Conservation (phyloP, 2,888 invertebrate species). For the Meta bourneti region DNA sequence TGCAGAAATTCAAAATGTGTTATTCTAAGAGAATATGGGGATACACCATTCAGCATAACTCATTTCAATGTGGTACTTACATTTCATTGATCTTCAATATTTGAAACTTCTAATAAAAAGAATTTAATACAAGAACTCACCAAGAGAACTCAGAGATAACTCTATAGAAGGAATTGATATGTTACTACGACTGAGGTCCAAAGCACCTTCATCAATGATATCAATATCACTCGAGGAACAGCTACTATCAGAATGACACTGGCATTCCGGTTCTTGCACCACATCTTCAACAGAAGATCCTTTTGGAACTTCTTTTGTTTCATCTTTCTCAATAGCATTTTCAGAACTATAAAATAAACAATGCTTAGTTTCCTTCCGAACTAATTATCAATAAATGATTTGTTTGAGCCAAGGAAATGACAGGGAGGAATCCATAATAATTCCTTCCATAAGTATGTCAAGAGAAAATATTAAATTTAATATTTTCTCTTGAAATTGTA, state of each 20-base stretch:
- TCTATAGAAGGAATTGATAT: slow-evolving; percentile 12
- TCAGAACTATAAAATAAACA: not conserved
- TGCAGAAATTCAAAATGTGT: no score
- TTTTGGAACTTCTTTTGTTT: not conserved
- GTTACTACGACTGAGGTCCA: slow-evolving; percentile 5
- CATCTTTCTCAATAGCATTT: not conserved
- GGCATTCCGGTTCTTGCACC: not conserved
- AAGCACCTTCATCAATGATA: slow-evolving; percentile 55
- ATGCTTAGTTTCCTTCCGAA: not conserved
- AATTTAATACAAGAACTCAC: slow-evolving; percentile 18
- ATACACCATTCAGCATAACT: no score
- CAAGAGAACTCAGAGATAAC: slow-evolving; percentile 35
- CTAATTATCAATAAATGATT: not conserved
- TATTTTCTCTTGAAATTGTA: not conserved
- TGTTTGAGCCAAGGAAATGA: not conserved
- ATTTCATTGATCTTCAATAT: no score
- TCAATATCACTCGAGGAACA: slow-evolving; percentile 65
- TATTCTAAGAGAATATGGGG: no score
- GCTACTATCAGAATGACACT: not conserved
- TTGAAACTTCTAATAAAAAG: no score
- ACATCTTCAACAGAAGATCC: slow-evolving; percentile 6
- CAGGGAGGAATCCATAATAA: not conserved
- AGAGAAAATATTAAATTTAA: not conserved
- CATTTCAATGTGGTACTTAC: no score
- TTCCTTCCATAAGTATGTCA: not conserved